Percentiles rank a stretch among this genome's conserved stretches.
phyloP scores from a whole-genome alignment of 2,888 invertebrate species.

The Hololepta plana region DNA sequence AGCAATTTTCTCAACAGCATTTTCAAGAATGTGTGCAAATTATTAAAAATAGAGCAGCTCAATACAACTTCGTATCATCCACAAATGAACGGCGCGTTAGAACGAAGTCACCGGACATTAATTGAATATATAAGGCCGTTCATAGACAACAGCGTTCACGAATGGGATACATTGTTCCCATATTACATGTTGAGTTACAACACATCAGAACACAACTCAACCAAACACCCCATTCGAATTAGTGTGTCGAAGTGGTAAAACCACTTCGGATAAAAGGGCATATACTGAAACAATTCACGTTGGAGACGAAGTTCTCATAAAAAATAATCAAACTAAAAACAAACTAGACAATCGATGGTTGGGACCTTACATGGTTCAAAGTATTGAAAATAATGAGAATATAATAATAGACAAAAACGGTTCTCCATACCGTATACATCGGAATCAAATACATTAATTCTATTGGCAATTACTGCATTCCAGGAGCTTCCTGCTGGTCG shows the following conservation, averaged over 20 bases:
- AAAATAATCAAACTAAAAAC: no score
- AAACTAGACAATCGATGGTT: no score
- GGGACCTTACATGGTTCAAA: no score
- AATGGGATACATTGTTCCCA: conserved; percentile 11
- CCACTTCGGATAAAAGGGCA: no score
- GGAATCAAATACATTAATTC: background rate
- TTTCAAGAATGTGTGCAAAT: conserved; percentile 5
- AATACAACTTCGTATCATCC: conserved; percentile 8
- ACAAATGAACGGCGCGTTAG: conserved; percentile 9
- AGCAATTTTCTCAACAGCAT: conserved; percentile 8
- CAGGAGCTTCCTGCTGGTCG: background rate
- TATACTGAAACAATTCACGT: no score
- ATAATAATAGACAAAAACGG: background rate
- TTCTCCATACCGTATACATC: background rate
- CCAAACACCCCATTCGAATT: no score
- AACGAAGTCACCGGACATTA: conserved; percentile 10
- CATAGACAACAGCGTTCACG: conserved; percentile 5
- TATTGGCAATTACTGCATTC: no score
- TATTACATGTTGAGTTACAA: conserved; percentile 8
- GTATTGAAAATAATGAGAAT: background rate
- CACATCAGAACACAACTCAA: conserved; percentile 7
- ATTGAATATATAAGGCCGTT: conserved; percentile 8
- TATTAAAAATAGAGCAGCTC: conserved; percentile 6
- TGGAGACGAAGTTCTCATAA: no score
- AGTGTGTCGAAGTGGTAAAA: no score